Percentiles rank a stretch among this genome's conserved stretches.
Evolutionary conservation across 2,888 invertebrate genomes (phyloP).

Genomic region (Phyllotreta striolata): DNA sequence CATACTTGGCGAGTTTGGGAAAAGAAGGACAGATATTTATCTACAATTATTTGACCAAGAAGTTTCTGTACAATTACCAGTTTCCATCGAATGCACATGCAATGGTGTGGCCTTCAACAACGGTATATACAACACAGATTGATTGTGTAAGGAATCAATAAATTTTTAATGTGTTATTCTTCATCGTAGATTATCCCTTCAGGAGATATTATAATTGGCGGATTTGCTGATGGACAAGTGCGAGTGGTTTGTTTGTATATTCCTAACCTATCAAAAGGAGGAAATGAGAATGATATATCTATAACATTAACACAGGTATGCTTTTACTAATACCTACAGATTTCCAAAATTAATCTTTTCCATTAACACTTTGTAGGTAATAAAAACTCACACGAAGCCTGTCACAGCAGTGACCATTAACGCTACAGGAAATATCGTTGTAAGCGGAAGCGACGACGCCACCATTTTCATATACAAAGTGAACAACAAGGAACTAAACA

Average conservation of each 20-base stretch:
- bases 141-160: background rate
- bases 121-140: slow-evolving; percentile 59
- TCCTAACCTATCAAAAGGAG: slow-evolving; percentile 2
- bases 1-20: slow-evolving; percentile 77
- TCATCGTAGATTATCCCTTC: slow-evolving; percentile 60
- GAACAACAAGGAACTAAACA: slow-evolving; percentile 53
- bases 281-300: slow-evolving; percentile 24
- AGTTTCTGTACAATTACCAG: slow-evolving; percentile 68
- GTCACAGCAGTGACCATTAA: slow-evolving; percentile 72
- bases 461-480: slow-evolving; percentile 75
- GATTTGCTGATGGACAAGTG: slow-evolving; percentile 77
- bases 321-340: background rate
- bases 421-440: slow-evolving; percentile 65
- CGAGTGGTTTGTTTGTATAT: slow-evolving; percentile 56
- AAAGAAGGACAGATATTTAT: slow-evolving; percentile 76
- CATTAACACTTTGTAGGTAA: slow-evolving; percentile 60
- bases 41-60: slow-evolving; percentile 72
- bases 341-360: slow-evolving; percentile 2
- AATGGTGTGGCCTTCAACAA: slow-evolving; percentile 75
- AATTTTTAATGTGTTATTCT: slow-evolving; percentile 10
- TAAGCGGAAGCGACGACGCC: slow-evolving; percentile 73
- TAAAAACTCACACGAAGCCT: slow-evolving; percentile 74
- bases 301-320: slow-evolving; percentile 40
- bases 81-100: slow-evolving; percentile 68
- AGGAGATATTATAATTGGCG: slow-evolving; percentile 72